phyloP scores from a whole-genome alignment of 1,140 invertebrate genomes.

The Papilio helenus region DNA sequence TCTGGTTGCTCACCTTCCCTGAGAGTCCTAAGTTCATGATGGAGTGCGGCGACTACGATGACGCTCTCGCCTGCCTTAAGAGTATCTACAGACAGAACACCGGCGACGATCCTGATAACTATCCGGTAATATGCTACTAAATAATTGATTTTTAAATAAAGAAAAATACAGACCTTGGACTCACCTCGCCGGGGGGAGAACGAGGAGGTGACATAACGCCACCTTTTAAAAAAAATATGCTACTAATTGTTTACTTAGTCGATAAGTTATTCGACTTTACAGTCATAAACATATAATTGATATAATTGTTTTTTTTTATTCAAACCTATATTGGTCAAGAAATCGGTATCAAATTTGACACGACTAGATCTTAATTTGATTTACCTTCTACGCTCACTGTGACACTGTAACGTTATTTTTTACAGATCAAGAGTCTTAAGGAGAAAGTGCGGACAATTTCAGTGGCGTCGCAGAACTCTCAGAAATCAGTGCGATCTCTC shows the following conservation, averaged over 20 bases:
- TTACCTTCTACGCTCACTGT: neutral
- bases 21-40: slow-evolving; percentile 94
- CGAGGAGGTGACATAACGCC: no score
- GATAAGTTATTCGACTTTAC: no score
- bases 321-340: no score
- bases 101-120: slow-evolving; percentile 85
- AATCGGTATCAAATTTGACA: no score
- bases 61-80: slow-evolving; percentile 87
- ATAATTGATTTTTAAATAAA: no score
- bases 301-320: no score
- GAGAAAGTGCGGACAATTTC: slow-evolving; percentile 87
- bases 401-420: no score
- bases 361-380: no score
- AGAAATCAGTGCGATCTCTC: slow-evolving; percentile 83
- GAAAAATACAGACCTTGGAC: no score
- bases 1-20: slow-evolving; percentile 90
- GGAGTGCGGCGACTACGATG: slow-evolving; percentile 89
- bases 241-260: neutral
- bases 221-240: no score
- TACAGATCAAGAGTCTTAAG: slow-evolving; percentile 86
- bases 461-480: slow-evolving; percentile 83
- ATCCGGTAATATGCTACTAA: slow-evolving; percentile 83
- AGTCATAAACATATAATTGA: no score
- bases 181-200: no score
- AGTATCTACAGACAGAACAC: slow-evolving; percentile 88